phyloP scores from a whole-genome alignment of 2,888 invertebrate genomes.

The Carpatolechia fugitivella region DNA sequence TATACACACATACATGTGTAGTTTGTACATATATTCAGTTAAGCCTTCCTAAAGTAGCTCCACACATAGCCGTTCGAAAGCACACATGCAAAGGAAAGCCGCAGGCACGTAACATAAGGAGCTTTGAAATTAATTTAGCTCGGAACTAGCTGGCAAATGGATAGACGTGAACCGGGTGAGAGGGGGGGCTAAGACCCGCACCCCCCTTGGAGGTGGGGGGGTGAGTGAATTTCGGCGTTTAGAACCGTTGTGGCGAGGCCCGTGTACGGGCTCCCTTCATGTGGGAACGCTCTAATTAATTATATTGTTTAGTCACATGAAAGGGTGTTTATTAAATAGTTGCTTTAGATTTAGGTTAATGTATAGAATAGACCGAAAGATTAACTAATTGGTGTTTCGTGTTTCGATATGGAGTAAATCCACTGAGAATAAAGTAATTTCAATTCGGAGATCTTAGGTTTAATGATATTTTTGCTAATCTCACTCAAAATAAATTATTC shows the following conservation, averaged over 20 bases:
- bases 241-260: conserved; percentile 73
- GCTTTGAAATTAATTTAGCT: conserved; percentile 80
- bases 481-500: too few species aligned
- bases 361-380: not conserved
- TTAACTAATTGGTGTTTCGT: too few species aligned
- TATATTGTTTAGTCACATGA: conserved; percentile 6
- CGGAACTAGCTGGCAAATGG: conserved; percentile 80
- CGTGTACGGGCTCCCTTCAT: conserved; percentile 2
- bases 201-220: conserved; percentile 36
- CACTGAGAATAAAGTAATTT: too few species aligned
- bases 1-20: conserved; percentile 41
- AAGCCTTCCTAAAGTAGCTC: conserved; percentile 72
- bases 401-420: too few species aligned
- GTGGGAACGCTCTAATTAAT: conserved; percentile 7
- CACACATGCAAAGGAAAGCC: conserved; percentile 71
- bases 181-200: conserved; percentile 39
- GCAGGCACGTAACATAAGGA: conserved; percentile 80
- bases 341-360: not conserved
- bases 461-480: too few species aligned
- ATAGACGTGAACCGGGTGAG: conserved; percentile 72
- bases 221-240: conserved; percentile 73
- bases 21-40: conserved; percentile 56
- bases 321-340: conserved; percentile 8
- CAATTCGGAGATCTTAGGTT: too few species aligned
- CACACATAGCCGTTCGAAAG: conserved; percentile 38